Evolutionary conservation across 2,113 vertebrate genomes (phyloP), one percentile per base, ranked within the genome.

Genomic region (Phylloscopus trochiloides): DNA sequence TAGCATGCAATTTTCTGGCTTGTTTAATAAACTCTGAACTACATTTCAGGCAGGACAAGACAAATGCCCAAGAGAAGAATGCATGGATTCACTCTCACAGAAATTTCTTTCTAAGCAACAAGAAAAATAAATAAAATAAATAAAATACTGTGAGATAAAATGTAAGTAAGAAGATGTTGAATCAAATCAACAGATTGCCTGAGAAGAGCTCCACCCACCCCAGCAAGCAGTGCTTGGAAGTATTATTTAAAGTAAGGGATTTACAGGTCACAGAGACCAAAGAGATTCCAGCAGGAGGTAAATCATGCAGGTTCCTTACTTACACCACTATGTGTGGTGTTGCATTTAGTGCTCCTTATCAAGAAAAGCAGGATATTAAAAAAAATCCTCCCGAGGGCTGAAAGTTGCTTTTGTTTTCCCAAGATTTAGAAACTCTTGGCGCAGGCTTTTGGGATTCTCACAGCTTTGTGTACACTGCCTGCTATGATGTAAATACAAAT

Each of bases 11-110:
- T 83, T 88, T 96, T 95, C 85, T 96, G 89, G 63, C 77, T 90
- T 93, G 42, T 67, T 94, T 95, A 72, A 92, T 88, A 96, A 97
- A 93, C 81, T 82, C 67, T 58, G 36, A 93, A 59, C 72, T 88
- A 51, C 75, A 74, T 74, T 93, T 90, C 54, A 90, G 72, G 68
- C 88, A 86, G 85, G 36, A 88, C 48, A 85, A 84, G 83, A 74
- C 61, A 74, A 87, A 94, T 22, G 24, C 48, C 71, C 57, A 54
- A 50, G 62, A 75, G 50, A 90, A 88, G n/a, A 93, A 91, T 9
- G 48, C 1, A 3, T 47, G 45, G 59, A 52, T 90, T 86, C 45
- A 38, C 71, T 86, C 83, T 20, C 54, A 80, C 38, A 48, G 26
- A 95, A 77, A 38, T 71, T 76, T 85, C 29, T 71, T 80, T 63